phyloP scores from a whole-genome alignment of 2,888 invertebrate genomes.

The Mesorhabditis belari region DNA sequence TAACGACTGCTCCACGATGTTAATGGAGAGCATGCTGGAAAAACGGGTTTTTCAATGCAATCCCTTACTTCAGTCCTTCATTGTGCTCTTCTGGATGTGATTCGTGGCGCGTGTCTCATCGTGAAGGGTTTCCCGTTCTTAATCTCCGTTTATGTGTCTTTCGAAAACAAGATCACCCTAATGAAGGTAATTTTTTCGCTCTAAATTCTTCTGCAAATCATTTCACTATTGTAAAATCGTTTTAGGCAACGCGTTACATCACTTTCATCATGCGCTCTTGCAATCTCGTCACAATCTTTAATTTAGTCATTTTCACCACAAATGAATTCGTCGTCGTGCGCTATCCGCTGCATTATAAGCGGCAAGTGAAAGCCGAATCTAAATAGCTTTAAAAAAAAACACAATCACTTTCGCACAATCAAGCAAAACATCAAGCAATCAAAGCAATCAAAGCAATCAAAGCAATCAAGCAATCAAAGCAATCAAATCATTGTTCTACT shows the following conservation, averaged over 20 bases:
- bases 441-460: no score
- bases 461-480: no score
- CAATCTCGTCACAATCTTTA: slow-evolving; percentile 52
- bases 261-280: slow-evolving; percentile 46
- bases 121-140: slow-evolving; percentile 4
- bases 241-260: slow-evolving; percentile 42
- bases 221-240: neutral
- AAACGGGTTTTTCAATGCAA: no score
- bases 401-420: no score
- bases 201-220: neutral
- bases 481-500: no score
- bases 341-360: slow-evolving; percentile 50
- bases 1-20: no score
- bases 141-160: neutral
- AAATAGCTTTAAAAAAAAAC: no score
- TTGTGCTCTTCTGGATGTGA: slow-evolving; percentile 48
- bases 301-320: slow-evolving; percentile 50
- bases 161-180: neutral
- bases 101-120: slow-evolving; percentile 46
- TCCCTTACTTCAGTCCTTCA: slow-evolving; percentile 39
- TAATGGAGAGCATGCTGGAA: no score
- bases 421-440: no score
- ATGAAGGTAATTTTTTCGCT: neutral
- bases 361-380: no score
- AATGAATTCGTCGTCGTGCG: slow-evolving; percentile 51